Percentiles rank a stretch among this genome's conserved stretches.
These are phyloP conservation scores for Bubo bubo DNA, from an alignment of 2,113 vertebrate genomes.

Conservation along the genomic window DNA sequence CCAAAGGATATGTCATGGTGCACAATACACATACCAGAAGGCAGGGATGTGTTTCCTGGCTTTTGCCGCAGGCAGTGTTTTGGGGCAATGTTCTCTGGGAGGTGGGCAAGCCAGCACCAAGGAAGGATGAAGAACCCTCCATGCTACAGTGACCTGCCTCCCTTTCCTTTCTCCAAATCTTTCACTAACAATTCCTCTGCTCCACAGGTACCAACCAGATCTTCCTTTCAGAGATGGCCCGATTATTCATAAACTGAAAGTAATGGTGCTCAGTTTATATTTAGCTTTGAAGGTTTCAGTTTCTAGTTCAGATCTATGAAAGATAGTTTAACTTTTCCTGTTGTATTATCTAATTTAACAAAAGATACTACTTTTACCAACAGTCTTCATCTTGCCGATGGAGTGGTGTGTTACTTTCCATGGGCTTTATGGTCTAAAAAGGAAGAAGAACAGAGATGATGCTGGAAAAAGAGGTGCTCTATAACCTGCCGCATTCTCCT, in stretches of 20 bases:
- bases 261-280: background rate
- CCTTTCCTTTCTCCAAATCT: background rate
- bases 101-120: background rate
- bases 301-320: background rate
- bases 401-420: background rate
- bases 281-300: background rate
- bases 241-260: background rate
- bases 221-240: background rate
- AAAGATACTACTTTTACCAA: background rate
- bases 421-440: background rate
- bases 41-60: background rate
- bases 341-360: background rate
- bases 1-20: background rate
- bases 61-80: background rate
- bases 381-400: background rate
- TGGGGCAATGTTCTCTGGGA: background rate
- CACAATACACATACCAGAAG: background rate
- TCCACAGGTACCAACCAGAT: background rate
- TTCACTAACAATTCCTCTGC: background rate
- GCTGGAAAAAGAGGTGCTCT: background rate
- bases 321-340: background rate
- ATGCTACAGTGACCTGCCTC: background rate
- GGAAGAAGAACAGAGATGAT: background rate
- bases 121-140: background rate
- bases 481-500: background rate